Evolutionary conservation across 2,113 vertebrate species (phyloP), one percentile per base, ranked within the genome.

Genomic region (Dermatemys mawii): DNA sequence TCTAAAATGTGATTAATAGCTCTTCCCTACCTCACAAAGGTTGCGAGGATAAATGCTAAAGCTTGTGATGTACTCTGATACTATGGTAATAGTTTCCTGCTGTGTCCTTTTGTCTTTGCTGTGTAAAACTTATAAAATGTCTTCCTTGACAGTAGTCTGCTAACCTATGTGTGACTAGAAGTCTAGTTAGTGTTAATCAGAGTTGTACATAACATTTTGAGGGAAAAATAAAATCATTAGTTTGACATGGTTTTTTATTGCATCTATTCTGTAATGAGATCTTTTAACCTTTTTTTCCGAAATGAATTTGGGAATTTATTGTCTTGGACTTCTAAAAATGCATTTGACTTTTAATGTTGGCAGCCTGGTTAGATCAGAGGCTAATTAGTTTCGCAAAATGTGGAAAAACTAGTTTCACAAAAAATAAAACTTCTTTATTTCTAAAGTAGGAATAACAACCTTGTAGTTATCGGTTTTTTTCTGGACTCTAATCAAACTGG

Each of bases 301-400:
- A 73, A 46, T 83, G 24, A 26, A 11, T 87, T 89, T 86, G 26
- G 32, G 91, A 55, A 53, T 84, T 75, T 41, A 75, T 11, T 16
- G 5, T 81, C 6, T n/a, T 84, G 21, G 7, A 35, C n/a, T 2
- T 29, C 57, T 73, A 54, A 24, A 14, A 3, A 24, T 7, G 5
- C 17, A 4, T 41, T 57, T 7, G 2, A 32, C 87, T 86, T 94
- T 22, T 78, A 53, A 46, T 75, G 82, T 96, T 90, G 78, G 63
- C 78, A 38, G 53, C 8, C 14, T 26, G 78, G 84, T 87, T 85
- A 29, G 87, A 2, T 81, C 16, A 54, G 24, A 8, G 87, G 19
- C 50, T 89, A 6, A 2, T 67, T 87, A 81, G 32, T 94, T 93
- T 83, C 49, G 24, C 22, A n/a, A 75, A 11, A 48, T 54, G 14